Conservation (phyloP, 2,888 invertebrate species). For the Oscheius sp. region DNA sequence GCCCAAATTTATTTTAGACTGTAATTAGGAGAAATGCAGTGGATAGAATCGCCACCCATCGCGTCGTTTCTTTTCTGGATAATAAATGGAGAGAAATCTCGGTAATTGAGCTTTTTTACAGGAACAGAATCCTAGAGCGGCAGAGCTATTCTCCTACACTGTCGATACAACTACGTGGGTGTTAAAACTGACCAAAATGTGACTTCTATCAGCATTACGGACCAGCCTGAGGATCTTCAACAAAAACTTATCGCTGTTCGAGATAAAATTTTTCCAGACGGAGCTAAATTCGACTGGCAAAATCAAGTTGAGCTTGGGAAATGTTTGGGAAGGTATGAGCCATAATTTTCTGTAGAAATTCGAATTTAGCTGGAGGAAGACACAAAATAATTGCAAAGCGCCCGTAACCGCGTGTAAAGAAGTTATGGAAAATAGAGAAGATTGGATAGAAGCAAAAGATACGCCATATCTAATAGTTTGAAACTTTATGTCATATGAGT, state of each 20-base stretch:
- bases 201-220: background rate
- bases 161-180: slow-evolving; percentile 34
- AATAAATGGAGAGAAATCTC: background rate
- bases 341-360: too few relatives aligned
- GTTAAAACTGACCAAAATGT: background rate
- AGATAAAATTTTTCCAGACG: slow-evolving; percentile 27
- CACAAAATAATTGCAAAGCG: slow-evolving; percentile 28
- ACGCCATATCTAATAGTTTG: background rate
- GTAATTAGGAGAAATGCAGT: slow-evolving; percentile 19
- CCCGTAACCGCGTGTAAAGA: slow-evolving; percentile 23
- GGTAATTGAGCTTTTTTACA: background rate
- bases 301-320: slow-evolving; percentile 21
- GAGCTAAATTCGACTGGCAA: slow-evolving; percentile 25
- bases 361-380: slow-evolving; percentile 31
- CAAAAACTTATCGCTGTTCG: background rate
- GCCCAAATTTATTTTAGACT: slow-evolving; percentile 26
- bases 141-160: slow-evolving; percentile 24
- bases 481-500: background rate
- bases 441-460: slow-evolving; percentile 12
- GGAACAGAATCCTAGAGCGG: background rate
- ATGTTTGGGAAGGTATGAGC: slow-evolving; percentile 20
- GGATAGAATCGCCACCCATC: slow-evolving; percentile 24
- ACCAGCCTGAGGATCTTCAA: background rate
- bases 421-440: slow-evolving; percentile 19
- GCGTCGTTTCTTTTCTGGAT: background rate